Base-by-base conservation (phyloP, 2,113 vertebrate genomes). In the Scartelaos histophorus region DNA sequence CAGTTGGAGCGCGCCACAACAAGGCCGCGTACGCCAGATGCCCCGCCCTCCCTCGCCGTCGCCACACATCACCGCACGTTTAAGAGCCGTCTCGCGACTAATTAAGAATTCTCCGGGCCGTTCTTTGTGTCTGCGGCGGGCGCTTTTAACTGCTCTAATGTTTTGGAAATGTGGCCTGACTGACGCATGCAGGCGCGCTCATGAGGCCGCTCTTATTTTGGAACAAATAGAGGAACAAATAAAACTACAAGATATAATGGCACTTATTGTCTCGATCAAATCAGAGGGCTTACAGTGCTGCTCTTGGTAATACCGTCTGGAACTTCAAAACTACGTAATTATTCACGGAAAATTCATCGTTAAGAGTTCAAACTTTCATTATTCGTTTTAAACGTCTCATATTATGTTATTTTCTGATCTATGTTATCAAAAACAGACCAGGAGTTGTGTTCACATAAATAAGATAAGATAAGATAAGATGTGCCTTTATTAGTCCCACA, bases 41-140 rank as follows among this genome's bases (percentile, higher is more conserved):
- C 89, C 84, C 86, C 71, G 75, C 61, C 74, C 71, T 68, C 81
- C 86, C 61, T 69, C 79, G 83, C 80, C 89, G 78, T 83, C 86
- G 78, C 51, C 7, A n/a, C 17, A 54, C 51, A 21, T 7, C 68
- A 80, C 82, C 71, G 67, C 78, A 73, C 66, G 71, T 87, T 85
- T 91, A 64, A 89, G 90, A 93, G 84, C 89, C 85, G 91, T 92
- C 92, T 92, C 84, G 85, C 60, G 80, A 93, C 88, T 91, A 93
- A 93, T 93, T 94, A 92, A 92, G 87, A 88, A 85, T 78, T 82
- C 70, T 68, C 70, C 61, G 22, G 67, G 57, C 53, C 53, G 66
- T 67, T 75, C 82, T 79, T 76, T 79, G 78, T 79, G 73, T 85
- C 66, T 29, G 22, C 53, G 72, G 66, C 69, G 66, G 62, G 62